Conservation (phyloP, 2,797 vertebrate species). For the Malacoraja senta region DNA sequence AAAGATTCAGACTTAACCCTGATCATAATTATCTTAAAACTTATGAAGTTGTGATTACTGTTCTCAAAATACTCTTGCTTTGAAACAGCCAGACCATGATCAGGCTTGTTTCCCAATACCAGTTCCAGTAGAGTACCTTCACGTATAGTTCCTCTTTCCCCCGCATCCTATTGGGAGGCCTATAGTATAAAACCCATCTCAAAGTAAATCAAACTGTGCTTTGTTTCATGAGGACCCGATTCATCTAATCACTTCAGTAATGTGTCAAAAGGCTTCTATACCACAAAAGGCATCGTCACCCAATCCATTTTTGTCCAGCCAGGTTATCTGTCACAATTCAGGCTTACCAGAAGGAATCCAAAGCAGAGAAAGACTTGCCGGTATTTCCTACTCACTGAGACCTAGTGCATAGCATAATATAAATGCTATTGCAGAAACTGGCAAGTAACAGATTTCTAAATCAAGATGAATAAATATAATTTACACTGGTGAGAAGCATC, state of each 20-base stretch:
- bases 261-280: neutral
- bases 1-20: no score
- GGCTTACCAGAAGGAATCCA: neutral
- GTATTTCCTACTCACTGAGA: neutral
- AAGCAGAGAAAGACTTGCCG: neutral
- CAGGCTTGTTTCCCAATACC: neutral
- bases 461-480: neutral
- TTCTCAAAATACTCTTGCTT: no score
- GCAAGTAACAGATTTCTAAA: neutral
- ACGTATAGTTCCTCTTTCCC: neutral
- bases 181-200: neutral
- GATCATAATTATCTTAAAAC: no score
- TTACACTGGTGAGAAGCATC: neutral
- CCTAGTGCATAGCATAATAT: neutral
- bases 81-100: no score
- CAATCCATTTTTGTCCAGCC: neutral
- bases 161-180: no score
- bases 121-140: no score
- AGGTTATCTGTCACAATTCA: neutral
- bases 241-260: neutral
- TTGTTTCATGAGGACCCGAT: neutral
- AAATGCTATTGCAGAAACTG: neutral
- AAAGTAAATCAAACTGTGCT: neutral
- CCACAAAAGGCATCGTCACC: neutral
- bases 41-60: no score